phyloP scores from a whole-genome alignment of 2,797 vertebrate genomes.

The Sebastes vulpes region DNA sequence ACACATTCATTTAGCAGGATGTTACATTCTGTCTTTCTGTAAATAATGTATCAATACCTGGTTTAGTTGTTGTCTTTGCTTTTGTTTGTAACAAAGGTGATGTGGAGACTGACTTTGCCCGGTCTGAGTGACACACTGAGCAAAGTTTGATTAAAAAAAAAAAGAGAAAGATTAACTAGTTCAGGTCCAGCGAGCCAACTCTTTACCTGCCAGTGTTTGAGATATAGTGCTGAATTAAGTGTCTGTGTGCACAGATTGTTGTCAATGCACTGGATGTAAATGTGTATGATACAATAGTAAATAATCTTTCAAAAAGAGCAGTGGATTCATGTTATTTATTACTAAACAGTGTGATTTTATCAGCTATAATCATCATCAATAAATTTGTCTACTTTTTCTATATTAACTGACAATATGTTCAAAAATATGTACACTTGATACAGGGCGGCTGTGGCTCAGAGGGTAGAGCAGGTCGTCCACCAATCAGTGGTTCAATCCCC shows the following conservation, averaged over 20 bases:
- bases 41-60: slow-evolving; percentile 59
- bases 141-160: slow-evolving; percentile 36
- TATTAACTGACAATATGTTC: not conserved
- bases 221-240: slow-evolving; percentile 75
- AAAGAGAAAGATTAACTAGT: slow-evolving; percentile 5
- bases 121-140: slow-evolving; percentile 24
- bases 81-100: slow-evolving; percentile 60
- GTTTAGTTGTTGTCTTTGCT: slow-evolving; percentile 70
- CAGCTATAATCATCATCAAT: not conserved
- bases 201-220: slow-evolving; percentile 71
- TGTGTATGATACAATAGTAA: slow-evolving; percentile 84
- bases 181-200: slow-evolving; percentile 43
- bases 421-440: not conserved
- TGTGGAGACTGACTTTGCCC: slow-evolving; percentile 25
- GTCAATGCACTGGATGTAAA: slow-evolving; percentile 81
- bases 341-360: not conserved
- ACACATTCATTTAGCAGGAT: slow-evolving; percentile 18
- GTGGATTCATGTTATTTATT: slow-evolving; percentile 26
- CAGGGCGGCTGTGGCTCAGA: too few relatives aligned
- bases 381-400: not conserved
- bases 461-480: too few relatives aligned
- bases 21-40: slow-evolving; percentile 51
- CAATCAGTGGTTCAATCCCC: too few relatives aligned
- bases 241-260: slow-evolving; percentile 82
- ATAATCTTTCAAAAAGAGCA: slow-evolving; percentile 71